Evolutionary conservation across 2,888 invertebrate species (phyloP).

Genomic region (Tuta absoluta): DNA sequence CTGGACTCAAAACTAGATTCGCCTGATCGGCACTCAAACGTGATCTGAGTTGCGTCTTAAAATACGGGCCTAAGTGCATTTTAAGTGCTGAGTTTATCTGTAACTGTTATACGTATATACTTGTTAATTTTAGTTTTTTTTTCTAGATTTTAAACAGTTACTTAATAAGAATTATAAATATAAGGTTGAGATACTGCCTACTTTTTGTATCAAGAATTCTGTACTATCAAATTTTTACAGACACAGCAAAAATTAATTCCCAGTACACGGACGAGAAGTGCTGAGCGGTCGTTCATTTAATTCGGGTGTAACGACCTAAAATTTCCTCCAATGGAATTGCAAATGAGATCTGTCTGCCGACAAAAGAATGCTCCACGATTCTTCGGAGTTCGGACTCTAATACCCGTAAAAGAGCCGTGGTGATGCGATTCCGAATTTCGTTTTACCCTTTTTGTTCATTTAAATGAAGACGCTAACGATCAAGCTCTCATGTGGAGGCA

Average conservation of each 20-base stretch:
- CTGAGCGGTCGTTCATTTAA: slow-evolving; percentile 23
- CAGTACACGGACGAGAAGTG: slow-evolving; percentile 14
- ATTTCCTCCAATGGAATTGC: slow-evolving; percentile 53
- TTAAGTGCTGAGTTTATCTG: too few relatives aligned
- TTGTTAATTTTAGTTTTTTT: too few relatives aligned
- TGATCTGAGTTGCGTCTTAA: too few relatives aligned
- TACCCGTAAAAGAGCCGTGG: slow-evolving; percentile 45
- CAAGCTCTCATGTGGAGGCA: slow-evolving; percentile 10
- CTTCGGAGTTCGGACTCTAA: slow-evolving; percentile 39
- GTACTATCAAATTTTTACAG: too few relatives aligned
- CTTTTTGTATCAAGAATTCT: background rate
- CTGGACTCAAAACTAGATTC: too few relatives aligned
- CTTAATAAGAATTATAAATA: too few relatives aligned
- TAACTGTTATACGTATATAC: too few relatives aligned
- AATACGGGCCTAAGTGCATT: too few relatives aligned
- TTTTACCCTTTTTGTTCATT: slow-evolving; percentile 36
- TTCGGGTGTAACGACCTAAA: slow-evolving; percentile 34
- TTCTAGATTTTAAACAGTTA: too few relatives aligned
- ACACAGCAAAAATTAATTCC: background rate
- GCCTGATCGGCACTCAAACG: too few relatives aligned
- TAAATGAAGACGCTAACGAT: slow-evolving; percentile 31
- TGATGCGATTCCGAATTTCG: slow-evolving; percentile 47
- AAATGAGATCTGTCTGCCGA: slow-evolving; percentile 57
- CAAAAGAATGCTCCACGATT: slow-evolving; percentile 54
- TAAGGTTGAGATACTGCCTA: too few relatives aligned